These are phyloP conservation scores for Cyphomyrmex costatus DNA, from an alignment of 1,140 invertebrate species.

Conservation along the genomic window DNA sequence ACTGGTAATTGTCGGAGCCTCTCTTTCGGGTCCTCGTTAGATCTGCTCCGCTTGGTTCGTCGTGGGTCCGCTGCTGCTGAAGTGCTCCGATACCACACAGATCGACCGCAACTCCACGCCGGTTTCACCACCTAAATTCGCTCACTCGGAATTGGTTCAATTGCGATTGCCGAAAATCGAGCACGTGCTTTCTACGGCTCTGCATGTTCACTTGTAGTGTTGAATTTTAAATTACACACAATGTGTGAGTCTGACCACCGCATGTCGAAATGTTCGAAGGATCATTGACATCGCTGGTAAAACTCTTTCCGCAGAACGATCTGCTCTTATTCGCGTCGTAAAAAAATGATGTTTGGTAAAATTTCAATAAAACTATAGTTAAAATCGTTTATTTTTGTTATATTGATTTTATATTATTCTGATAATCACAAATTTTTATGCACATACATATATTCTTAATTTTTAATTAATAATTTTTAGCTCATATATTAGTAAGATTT, in stretches of 20 bases:
- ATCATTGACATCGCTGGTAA: neutral
- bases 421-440: neutral
- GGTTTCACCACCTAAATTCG: slow-evolving; percentile 53
- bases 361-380: neutral
- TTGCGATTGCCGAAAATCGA: slow-evolving; percentile 63
- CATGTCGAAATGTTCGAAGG: neutral
- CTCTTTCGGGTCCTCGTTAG: slow-evolving; percentile 70
- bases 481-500: neutral
- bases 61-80: slow-evolving; percentile 39
- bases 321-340: neutral
- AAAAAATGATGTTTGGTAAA: neutral
- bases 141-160: slow-evolving; percentile 41
- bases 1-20: slow-evolving; percentile 72
- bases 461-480: neutral
- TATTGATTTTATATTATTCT: neutral
- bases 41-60: slow-evolving; percentile 61
- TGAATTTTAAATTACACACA: slow-evolving; percentile 33
- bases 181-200: slow-evolving; percentile 64
- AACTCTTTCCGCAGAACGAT: neutral
- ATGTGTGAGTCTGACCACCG: neutral
- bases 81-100: slow-evolving; percentile 67
- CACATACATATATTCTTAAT: neutral
- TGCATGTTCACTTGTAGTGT: neutral
- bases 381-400: neutral
- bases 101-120: slow-evolving; percentile 37